These are phyloP conservation scores for Bovichtus variegatus DNA, from an alignment of 2,797 vertebrate species.

Conservation along the genomic window DNA sequence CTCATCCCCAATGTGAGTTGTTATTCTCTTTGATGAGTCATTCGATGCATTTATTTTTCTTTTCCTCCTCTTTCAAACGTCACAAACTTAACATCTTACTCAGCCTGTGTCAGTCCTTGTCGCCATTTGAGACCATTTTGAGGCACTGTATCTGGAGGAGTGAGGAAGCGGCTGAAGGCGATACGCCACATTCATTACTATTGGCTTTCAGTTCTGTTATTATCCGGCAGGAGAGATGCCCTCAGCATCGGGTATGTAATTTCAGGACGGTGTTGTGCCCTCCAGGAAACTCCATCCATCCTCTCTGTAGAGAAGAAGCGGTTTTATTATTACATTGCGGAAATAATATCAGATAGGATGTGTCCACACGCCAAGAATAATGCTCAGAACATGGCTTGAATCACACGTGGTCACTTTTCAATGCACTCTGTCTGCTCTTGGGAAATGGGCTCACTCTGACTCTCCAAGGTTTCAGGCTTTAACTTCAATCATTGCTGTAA, in stretches of 20 bases:
- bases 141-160: background rate
- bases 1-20: constrained; percentile 1
- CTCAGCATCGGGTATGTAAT: constrained; percentile 78
- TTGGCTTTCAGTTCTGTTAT: constrained; percentile 66
- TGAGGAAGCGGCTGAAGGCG: background rate
- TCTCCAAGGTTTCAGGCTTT: constrained; percentile 43
- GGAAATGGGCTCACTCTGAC: constrained; percentile 51
- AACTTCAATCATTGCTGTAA: constrained; percentile 71
- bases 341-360: constrained; percentile 82
- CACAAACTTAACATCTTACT: constrained; percentile 5
- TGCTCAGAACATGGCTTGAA: constrained; percentile 69
- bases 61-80: background rate
- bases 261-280: constrained; percentile 75
- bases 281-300: constrained; percentile 71
- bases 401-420: constrained; percentile 59
- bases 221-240: constrained; percentile 70
- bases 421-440: constrained; percentile 44
- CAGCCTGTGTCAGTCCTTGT: background rate
- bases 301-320: constrained; percentile 65
- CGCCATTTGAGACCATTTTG: constrained; percentile 13
- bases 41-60: constrained; percentile 19
- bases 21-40: constrained; percentile 39
- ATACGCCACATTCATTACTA: constrained; percentile 21
- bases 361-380: constrained; percentile 77
- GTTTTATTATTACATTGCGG: constrained; percentile 83